Evolutionary conservation across 2,888 invertebrate genomes (phyloP).

Genomic region (Proisotoma minuta): DNA sequence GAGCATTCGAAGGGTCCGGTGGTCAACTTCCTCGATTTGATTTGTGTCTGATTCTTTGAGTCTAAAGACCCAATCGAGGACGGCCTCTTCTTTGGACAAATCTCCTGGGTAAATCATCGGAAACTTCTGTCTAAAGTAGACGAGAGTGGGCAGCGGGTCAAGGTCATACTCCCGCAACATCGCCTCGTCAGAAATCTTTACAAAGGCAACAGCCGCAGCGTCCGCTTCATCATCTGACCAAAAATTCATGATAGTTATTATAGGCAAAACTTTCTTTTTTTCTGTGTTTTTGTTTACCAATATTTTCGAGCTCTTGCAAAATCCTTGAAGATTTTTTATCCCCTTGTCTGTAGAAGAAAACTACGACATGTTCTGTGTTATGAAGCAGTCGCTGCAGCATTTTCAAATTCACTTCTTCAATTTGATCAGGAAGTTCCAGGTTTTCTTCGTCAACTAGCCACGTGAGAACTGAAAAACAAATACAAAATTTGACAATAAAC

Average conservation of each 20-base stretch:
- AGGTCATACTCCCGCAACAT: constrained; percentile 84
- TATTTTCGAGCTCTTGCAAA: constrained; percentile 80
- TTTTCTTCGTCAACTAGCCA: constrained; percentile 90
- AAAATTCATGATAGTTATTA: constrained; percentile 1
- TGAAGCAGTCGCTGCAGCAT: constrained; percentile 86
- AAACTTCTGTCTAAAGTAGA: constrained; percentile 75
- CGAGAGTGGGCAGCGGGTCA: constrained; percentile 71
- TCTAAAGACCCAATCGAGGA: constrained; percentile 68
- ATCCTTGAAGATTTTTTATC: constrained; percentile 86
- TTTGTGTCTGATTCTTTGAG: constrained; percentile 78
- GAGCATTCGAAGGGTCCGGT: constrained; percentile 80
- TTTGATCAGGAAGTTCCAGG: constrained; percentile 83
- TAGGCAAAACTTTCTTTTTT: too few relatives aligned
- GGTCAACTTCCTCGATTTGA: constrained; percentile 84
- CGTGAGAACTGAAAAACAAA: constrained; percentile 60
- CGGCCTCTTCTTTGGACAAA: constrained; percentile 84
- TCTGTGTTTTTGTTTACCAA: too few relatives aligned
- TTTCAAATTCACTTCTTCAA: constrained; percentile 83
- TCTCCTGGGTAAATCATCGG: constrained; percentile 83
- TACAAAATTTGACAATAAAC: not conserved
- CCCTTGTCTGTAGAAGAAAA: constrained; percentile 86
- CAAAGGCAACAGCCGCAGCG: constrained; percentile 72
- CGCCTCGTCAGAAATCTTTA: constrained; percentile 83
- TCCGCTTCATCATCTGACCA: constrained; percentile 26
- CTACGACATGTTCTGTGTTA: constrained; percentile 82